Evolutionary conservation across 2,888 invertebrate species (phyloP), one percentile per base, ranked within the genome.

Genomic region (Dascillus cervinus): DNA sequence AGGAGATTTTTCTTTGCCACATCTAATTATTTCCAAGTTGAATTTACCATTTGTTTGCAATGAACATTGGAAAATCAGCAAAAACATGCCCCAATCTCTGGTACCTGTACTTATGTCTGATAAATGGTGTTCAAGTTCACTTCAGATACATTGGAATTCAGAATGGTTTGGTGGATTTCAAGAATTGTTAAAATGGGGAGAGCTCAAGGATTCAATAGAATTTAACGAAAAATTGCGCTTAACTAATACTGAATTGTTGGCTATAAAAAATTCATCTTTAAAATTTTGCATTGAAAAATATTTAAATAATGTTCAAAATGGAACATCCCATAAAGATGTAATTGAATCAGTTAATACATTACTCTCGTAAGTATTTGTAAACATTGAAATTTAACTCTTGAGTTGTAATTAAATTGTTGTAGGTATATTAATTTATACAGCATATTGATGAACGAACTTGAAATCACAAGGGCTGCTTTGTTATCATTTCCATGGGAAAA

Each of bases 271-370:
- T 1, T 71, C 75, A 3, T 73, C 70, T 27, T 64, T 75, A 0
- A 50, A 67, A 26, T 68, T 66, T 53, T 69, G 70, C 20, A 67
- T 73, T 22, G 62, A 70, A 2, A 67, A 66, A 26, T 71, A 72
- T 32, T 55, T 82, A 24, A 60, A 70, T 17, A 66, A 67, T 12
- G 64, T 82, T 29, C 77, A 81, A 52, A 79, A 77, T 53, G 77
- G 77, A 1, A 76, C 75, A 0, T 67, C 72, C 1, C 80, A 81
- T 49, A 59, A 58, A 33, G 67, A 68, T 39, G 78, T 80, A 3
- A 60, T 60, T 10, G 70, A 71, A 19, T 69, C 74, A 0, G 53
- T 82, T 5, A 64, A 70, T 44, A 60, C 68, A 33, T 56, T 80
- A 17, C 70, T 70, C 27, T 70, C 74, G 78, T 79, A 62, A 58